These are phyloP conservation scores for Sylvilagus bachmani DNA, from an alignment of 2,113 vertebrate genomes.

Conservation along the genomic window DNA sequence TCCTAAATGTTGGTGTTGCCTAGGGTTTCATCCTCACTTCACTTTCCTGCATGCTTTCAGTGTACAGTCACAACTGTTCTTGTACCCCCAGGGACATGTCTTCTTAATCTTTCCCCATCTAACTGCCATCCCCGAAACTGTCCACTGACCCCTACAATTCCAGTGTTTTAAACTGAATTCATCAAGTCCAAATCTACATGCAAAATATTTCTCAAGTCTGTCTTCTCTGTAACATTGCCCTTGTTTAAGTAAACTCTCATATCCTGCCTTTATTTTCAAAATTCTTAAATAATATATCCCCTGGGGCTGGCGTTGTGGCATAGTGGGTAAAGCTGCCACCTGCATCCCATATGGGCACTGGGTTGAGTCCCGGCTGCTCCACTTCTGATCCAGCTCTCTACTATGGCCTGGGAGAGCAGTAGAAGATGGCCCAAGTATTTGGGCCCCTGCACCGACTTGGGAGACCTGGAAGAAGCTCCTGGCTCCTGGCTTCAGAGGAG, in stretches of 20 bases:
- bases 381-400: no score
- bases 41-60: background rate
- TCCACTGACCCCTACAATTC: background rate
- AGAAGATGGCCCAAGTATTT: no score
- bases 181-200: background rate
- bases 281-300: constrained; percentile 2
- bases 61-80: background rate
- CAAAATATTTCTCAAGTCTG: constrained; percentile 47
- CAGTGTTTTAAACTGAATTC: constrained; percentile 21
- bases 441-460: no score
- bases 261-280: constrained; percentile 53
- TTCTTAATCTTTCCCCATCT: background rate
- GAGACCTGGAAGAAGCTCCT: no score
- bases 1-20: constrained; percentile 37
- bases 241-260: background rate
- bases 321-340: no score
- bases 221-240: background rate
- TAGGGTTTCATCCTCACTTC: background rate
- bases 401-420: no score
- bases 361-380: no score
- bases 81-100: no score
- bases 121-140: background rate
- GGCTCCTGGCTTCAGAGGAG: no score
- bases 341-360: no score
- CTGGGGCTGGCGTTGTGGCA: no score